Conservation (phyloP, 2,888 invertebrate species). For the Keiferia lycopersicella region DNA sequence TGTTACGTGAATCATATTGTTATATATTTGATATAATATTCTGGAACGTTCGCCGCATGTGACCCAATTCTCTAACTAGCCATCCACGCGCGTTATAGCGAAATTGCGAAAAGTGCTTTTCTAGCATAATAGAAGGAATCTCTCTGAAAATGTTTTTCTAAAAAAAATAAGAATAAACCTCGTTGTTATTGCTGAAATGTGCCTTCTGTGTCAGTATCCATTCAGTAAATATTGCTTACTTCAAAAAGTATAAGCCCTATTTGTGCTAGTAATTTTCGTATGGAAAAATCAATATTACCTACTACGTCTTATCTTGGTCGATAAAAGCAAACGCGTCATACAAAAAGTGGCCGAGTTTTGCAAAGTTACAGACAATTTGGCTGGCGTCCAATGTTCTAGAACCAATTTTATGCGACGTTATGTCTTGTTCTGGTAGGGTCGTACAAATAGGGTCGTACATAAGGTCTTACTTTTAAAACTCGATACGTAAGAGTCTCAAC, state of each 20-base stretch:
- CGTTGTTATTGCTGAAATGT: too few relatives aligned
- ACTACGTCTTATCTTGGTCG: not conserved
- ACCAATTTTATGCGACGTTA: constrained; percentile 20
- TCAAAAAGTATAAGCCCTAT: too few relatives aligned
- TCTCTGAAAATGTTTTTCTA: not conserved
- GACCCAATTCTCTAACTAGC: constrained; percentile 14
- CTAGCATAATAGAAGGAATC: not conserved
- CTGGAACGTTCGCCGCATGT: constrained; percentile 8
- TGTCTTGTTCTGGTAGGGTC: constrained; percentile 9
- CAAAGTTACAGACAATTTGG: constrained; percentile 22
- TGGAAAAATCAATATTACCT: not conserved
- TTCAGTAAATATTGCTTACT: too few relatives aligned
- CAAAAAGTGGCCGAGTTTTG: constrained; percentile 20
- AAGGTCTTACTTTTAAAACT: not conserved
- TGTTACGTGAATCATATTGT: constrained; percentile 19
- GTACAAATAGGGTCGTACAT: constrained; percentile 3
- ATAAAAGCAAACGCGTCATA: constrained; percentile 7
- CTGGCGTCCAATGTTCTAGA: constrained; percentile 18
- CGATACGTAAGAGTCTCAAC: too few relatives aligned
- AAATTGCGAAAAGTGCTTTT: not conserved
- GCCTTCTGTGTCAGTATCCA: too few relatives aligned
- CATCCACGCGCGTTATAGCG: not conserved
- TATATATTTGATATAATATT: constrained; percentile 3
- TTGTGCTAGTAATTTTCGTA: not conserved
- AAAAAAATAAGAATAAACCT: too few relatives aligned